These are phyloP conservation scores for Chelmon rostratus DNA, from an alignment of 2,797 vertebrate species.

Conservation along the genomic window DNA sequence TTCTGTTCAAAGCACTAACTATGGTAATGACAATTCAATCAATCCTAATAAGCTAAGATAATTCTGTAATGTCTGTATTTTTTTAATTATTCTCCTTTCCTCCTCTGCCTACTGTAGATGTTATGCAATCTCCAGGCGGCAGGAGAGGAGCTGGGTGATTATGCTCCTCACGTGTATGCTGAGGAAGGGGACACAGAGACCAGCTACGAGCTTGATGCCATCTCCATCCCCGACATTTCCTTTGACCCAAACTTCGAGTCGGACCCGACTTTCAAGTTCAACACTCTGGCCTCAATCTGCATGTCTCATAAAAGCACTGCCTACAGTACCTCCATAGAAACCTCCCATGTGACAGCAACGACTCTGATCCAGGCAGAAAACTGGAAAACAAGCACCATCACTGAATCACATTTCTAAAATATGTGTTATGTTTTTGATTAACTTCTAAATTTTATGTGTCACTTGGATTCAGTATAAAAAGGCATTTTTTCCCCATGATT, in stretches of 20 bases:
- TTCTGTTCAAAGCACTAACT: constrained; percentile 9
- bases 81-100: not conserved
- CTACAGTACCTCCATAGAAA: not conserved
- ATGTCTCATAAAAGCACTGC: constrained; percentile 19
- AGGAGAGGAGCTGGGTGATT: constrained; percentile 59
- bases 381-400: not conserved
- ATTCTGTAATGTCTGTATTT: not conserved
- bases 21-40: constrained; percentile 39
- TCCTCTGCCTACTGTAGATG: constrained; percentile 46
- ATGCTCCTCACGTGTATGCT: constrained; percentile 66
- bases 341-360: not conserved
- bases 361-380: not conserved
- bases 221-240: constrained; percentile 67
- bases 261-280: constrained; percentile 51
- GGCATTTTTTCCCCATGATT: not conserved
- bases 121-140: constrained; percentile 25
- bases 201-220: constrained; percentile 60
- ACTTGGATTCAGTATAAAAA: not conserved
- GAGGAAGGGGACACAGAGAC: constrained; percentile 62
- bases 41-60: not conserved
- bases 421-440: not conserved
- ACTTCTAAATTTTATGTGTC: not conserved
- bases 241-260: constrained; percentile 57
- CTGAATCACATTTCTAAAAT: not conserved
- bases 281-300: constrained; percentile 66